phyloP scores from a whole-genome alignment of 1,140 invertebrate species.

The Brachionus paranguensis region DNA sequence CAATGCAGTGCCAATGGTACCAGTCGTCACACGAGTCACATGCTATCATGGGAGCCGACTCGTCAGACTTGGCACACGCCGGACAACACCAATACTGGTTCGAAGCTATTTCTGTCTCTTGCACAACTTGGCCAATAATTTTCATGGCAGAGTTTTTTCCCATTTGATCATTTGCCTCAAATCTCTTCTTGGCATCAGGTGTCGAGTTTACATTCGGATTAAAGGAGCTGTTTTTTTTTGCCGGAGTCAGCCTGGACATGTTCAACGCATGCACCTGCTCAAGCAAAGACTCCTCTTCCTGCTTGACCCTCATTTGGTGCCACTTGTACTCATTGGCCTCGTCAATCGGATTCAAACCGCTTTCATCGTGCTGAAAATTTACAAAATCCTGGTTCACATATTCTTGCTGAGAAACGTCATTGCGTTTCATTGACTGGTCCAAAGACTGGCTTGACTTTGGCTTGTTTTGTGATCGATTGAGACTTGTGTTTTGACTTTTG shows the following conservation, averaged over 20 bases:
- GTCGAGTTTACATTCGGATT: not conserved
- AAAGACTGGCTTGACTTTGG: not conserved
- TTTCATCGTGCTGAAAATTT: not conserved
- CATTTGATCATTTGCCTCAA: not conserved
- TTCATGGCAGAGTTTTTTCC: conserved; percentile 1
- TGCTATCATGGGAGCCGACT: conserved; percentile 9
- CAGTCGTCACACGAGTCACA: conserved; percentile 39
- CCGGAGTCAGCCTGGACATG: not conserved
- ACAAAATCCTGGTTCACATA: not conserved
- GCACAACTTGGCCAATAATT: conserved; percentile 28
- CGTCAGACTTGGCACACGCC: not conserved
- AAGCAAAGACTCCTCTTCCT: conserved; percentile 6
- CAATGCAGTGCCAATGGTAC: conserved; percentile 37
- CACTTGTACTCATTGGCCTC: conserved; percentile 7
- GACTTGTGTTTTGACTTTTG: not conserved
- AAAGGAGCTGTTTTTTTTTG: not conserved
- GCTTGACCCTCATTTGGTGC: conserved; percentile 14
- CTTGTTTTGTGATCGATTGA: conserved; percentile 2
- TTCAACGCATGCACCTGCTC: not conserved
- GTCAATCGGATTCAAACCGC: not conserved
- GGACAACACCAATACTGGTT: conserved; percentile 37
- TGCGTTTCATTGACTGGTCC: conserved; percentile 8
- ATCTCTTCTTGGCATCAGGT: not conserved
- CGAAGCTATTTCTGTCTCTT: not conserved
- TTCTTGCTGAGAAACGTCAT: not conserved